Base-by-base conservation (phyloP, 2,113 vertebrate species). In the Balaeniceps rex region DNA sequence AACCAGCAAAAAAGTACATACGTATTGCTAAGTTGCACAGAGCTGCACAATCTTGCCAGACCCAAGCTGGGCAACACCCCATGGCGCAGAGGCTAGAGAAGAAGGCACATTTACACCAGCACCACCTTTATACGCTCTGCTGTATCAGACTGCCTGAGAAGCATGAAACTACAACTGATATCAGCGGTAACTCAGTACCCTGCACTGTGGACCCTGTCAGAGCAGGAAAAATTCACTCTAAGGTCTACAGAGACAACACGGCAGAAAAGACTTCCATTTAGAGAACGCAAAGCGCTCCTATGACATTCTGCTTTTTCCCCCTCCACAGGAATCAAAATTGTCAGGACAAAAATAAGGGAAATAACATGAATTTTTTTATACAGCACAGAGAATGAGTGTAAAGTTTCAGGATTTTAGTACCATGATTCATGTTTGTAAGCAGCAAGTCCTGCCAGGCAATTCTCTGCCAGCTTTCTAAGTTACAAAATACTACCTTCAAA, bases 351-450 rank as follows among this genome's bases (percentile, higher is more conserved):
- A 91, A 34, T 13, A 51, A 49, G 17, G 31, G 19, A 25, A 88
- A 36, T 12, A 64, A 47, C 2, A 4, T 0, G 2, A 68, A 46
- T 9, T 44, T 90, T 42, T 75, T 79, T 38, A 46, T 25, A 51
- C 25, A 85, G 68, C 29, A 46, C 36, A 93, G n/a, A 91, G 24
- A 83, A 90, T 1, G 4, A 74, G 38, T 60, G 47, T 75, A 60
- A 97, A 90, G 83, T 93, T 96, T 93, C 72, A 71, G 76, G 64
- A 90, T 80, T 75, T 34, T 24, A 89, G 64, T 5, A 49, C 23
- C 3, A 0, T 75, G 83, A 92, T 90, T 97, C 64, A 92, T 23
- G 13, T 40, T 87, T 9, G 1, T 18, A 75, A 82, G 79, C 60
- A 95, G 57, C 24, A 78, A 47, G 70, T 69, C 22, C 66, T 75